Base-by-base conservation (phyloP, 2,888 invertebrate species). In the Erebia epiphron region DNA sequence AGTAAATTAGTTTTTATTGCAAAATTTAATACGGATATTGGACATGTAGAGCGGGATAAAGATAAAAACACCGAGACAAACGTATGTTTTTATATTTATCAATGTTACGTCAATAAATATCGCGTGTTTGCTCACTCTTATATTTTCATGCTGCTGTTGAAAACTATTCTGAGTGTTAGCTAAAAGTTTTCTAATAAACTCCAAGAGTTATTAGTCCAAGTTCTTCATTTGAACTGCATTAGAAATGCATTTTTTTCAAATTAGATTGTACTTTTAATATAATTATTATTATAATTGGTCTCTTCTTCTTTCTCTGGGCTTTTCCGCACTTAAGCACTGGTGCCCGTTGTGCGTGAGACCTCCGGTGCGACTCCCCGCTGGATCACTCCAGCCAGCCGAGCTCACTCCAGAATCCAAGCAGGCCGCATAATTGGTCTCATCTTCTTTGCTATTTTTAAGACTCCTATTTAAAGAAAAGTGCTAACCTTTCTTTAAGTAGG, bases 1-100 rank as follows among this genome's bases (percentile, higher is more conserved):
- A 49, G 62, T 26, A 68, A 60, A 68, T 68, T 61, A 50, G 26
- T 61, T 68, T 68, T 73, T 68, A 49, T 70, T 58, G 54, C 14
- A 41, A 50, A 57, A 13, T 60, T 70, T 43, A 66, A 68, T 68
- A 54, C 46, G 4, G 10, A 69, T 69, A 58, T 66, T 58, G 46
- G 52, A 58, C 52, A 69, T 69, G 58, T 50, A 50, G 50, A 58
- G 49, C 56, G 57, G 35, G 49, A 68, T 68, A 61, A 68, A 56
- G 65, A 57, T 66, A 66, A 57, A 65, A 61, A 21, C 52, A 16
- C 57, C 16, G 8, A 58, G 57, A 58, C 35, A 50, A 26, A 49
- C 50, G 16, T 67, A 58, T 11, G 67, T 58, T 49, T 67, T 58
- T 49, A 49, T 67, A 43, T 66, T 66, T 57, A 56, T 64, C 64